Evolutionary conservation across 2,113 vertebrate species (phyloP).

Genomic region (Lanius collurio): DNA sequence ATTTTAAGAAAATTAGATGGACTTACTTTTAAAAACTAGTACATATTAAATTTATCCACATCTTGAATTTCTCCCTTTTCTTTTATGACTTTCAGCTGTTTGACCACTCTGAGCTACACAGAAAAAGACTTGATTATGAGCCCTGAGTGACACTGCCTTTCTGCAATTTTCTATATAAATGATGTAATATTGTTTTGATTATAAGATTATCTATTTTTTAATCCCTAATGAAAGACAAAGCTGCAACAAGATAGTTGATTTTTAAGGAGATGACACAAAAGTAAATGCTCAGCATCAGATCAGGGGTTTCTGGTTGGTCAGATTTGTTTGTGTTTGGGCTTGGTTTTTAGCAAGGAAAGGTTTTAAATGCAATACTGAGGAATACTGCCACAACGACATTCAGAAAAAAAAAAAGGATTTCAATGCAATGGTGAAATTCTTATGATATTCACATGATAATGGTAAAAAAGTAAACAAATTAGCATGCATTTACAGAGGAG

Average conservation of each 20-base stretch:
- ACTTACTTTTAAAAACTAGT: not conserved
- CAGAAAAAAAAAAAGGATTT: not conserved
- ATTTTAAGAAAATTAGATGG: not conserved
- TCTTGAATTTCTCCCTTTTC: not conserved
- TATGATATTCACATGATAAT: not conserved
- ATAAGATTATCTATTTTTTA: not conserved
- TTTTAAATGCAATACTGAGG: not conserved
- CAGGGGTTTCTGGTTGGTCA: rapidly evolving
- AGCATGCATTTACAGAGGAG: not conserved
- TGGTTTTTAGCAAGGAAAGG: rapidly evolving
- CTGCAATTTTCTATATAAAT: not conserved
- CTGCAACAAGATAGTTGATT: not conserved
- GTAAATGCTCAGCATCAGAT: not conserved
- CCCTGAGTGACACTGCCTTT: not conserved
- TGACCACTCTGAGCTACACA: not conserved
- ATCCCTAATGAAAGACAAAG: not conserved
- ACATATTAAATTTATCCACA: not conserved
- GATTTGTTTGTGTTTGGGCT: not conserved
- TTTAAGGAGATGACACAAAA: not conserved
- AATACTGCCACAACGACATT: not conserved
- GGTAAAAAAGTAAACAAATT: not conserved
- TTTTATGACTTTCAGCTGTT: not conserved
- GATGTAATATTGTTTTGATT: not conserved
- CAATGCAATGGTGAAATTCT: not conserved
- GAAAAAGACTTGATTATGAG: not conserved